Conservation (phyloP, 2,113 vertebrate genomes). For the Panthera tigris region DNA sequence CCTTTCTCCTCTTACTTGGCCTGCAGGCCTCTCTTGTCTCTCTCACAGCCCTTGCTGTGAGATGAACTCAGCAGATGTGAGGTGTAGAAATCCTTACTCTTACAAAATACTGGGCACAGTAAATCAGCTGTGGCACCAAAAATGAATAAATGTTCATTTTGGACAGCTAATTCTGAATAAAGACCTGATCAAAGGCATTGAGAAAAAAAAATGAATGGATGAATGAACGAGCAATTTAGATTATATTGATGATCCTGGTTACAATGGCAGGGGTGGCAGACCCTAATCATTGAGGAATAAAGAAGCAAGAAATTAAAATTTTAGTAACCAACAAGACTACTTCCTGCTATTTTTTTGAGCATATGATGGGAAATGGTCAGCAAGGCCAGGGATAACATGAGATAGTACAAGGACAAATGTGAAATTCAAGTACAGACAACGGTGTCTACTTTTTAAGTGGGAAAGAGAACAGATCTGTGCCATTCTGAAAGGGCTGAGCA, state of each 20-base stretch:
- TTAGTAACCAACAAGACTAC: not conserved
- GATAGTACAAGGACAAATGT: not conserved
- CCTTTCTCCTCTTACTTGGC: not conserved
- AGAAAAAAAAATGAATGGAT: not conserved
- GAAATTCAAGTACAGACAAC: not conserved
- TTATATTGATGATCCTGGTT: not conserved
- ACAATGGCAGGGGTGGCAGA: not conserved
- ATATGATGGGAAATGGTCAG: not conserved
- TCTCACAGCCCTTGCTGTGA: not conserved
- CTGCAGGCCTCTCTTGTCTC: not conserved
- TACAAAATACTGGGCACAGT: not conserved
- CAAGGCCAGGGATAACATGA: not conserved
- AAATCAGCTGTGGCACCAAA: not conserved
- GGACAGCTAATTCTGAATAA: not conserved
- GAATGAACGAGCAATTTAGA: not conserved
- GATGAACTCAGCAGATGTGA: not conserved
- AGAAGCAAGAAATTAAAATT: not conserved
- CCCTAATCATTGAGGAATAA: not conserved
- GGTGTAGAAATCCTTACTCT: not conserved
- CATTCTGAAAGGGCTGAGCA: not conserved
- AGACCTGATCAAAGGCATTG: not conserved
- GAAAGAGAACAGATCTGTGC: not conserved
- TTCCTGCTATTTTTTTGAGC: not conserved
- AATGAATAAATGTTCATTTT: not conserved
- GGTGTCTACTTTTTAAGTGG: not conserved